Base-by-base conservation (phyloP, 1,140 invertebrate genomes). In the Zaprionus tsacasi region DNA sequence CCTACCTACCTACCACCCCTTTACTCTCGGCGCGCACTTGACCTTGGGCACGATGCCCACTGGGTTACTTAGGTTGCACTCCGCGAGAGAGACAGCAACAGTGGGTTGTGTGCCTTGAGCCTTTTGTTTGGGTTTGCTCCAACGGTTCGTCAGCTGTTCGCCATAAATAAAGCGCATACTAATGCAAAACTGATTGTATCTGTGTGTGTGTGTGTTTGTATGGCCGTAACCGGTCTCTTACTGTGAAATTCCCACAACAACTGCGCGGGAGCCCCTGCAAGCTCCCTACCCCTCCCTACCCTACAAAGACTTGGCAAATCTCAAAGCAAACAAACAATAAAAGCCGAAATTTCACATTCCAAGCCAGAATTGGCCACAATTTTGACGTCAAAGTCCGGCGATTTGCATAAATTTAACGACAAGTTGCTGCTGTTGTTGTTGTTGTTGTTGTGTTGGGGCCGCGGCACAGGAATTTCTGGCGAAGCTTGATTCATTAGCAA, bases 271-370 rank as follows among this genome's bases (percentile, higher is more conserved):
- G 21, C 21, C 27, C 4, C n/a, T 15, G 17, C 13, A 0, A 58
- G 15, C 48, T 56, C 52, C 38, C 33, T 40, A 55, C 21, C 52
- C 25, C 38, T 21, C 64, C 43, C 38, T 21, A 3, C n/a, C 7
- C 64, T 64, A 48, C 27, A 73, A 60, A 86, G 82, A 87, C 82
- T 86, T 21, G 80, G 65, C 83, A 78, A 75, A 48, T 48, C 59
- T 60, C 67, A 80, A 78, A 33, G 50, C 45, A 81, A 81, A 43
- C 38, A 27, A 61, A 67, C 63, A 67, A 78, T 52, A 69, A 72
- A 77, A 89, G 67, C 52, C 75, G 57, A 82, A 88, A 88, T 85
- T 85, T 88, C 85, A 85, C 85, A 88, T 88, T 88, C 85, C 85
- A 81, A 78, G 65, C 67, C 61, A 55, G 33, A 45, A 45, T 15